Percentiles rank a stretch among this genome's conserved stretches.
phyloP scores from a whole-genome alignment of 2,797 vertebrate species.

The Lepilemur ruficaudatus region DNA sequence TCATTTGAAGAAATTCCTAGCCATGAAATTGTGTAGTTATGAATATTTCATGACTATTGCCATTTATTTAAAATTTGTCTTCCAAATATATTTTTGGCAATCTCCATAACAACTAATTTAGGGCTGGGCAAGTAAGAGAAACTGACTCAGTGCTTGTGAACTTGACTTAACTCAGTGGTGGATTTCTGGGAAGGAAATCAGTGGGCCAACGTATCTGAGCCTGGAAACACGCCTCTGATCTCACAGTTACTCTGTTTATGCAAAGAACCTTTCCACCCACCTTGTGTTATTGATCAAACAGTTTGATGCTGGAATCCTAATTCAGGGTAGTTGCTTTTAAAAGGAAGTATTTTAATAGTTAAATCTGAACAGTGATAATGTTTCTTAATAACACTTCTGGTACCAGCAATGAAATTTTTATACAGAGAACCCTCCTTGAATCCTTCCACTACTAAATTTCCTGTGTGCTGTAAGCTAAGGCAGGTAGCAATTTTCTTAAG shows the following conservation, averaged over 20 bases:
- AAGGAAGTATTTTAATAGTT: background rate
- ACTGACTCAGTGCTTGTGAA: background rate
- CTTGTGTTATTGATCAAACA: background rate
- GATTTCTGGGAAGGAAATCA: background rate
- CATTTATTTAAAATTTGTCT: background rate
- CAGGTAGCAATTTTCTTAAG: slow-evolving; percentile 26
- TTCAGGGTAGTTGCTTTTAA: background rate
- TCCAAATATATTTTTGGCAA: background rate
- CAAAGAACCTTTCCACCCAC: background rate
- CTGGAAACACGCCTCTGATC: background rate
- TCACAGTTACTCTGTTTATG: background rate
- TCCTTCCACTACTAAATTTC: background rate
- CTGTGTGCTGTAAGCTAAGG: background rate
- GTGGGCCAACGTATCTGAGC: background rate
- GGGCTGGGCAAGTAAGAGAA: background rate
- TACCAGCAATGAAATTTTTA: background rate
- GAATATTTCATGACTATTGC: slow-evolving; percentile 20
- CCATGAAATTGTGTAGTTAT: background rate
- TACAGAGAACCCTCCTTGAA: background rate
- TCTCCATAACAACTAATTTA: background rate
- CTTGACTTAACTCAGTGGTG: background rate
- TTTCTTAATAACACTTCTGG: slow-evolving; percentile 40
- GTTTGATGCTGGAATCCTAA: background rate
- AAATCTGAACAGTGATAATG: background rate
- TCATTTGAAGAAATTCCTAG: slow-evolving; percentile 44